phyloP scores from a whole-genome alignment of 1,140 invertebrate species.

The Episyrphus balteatus region DNA sequence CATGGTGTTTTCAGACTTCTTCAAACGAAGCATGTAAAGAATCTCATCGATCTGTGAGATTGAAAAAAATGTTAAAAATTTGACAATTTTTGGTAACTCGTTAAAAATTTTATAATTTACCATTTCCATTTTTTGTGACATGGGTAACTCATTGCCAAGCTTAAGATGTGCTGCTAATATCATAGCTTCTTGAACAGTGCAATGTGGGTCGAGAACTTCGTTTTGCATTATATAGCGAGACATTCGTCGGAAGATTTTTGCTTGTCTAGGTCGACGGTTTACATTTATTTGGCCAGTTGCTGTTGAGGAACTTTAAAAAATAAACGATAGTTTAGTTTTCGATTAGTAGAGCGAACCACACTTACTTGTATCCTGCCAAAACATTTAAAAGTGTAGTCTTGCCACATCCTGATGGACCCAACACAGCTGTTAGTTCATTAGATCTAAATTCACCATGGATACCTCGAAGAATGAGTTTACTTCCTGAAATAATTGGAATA shows the following conservation, averaged over 20 bases:
- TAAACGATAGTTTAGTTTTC: not conserved
- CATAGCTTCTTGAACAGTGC: conserved; percentile 79
- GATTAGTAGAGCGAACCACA: no score
- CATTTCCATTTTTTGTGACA: conserved; percentile 53
- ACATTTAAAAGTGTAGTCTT: conserved; percentile 82
- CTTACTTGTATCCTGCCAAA: conserved; percentile 72
- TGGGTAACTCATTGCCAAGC: conserved; percentile 52
- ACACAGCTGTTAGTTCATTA: conserved; percentile 57
- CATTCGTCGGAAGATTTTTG: conserved; percentile 70
- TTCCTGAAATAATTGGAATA: conserved; percentile 8
- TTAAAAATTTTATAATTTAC: conserved; percentile 42
- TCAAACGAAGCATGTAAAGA: conserved; percentile 51
- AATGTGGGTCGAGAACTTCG: conserved; percentile 71
- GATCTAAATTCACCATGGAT: conserved; percentile 35
- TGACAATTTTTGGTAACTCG: not conserved
- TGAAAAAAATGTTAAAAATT: conserved; percentile 6
- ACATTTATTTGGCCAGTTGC: conserved; percentile 53
- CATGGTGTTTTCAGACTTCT: conserved; percentile 51
- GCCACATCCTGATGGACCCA: conserved; percentile 79
- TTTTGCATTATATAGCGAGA: conserved; percentile 94
- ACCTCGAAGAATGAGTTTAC: conserved; percentile 21
- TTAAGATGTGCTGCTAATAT: conserved; percentile 79
- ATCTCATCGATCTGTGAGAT: conserved; percentile 63
- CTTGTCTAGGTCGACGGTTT: conserved; percentile 62
- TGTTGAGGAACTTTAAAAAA: conserved; percentile 20